Conservation (phyloP, 2,888 invertebrate genomes). For the Pristionchus arcanus region DNA sequence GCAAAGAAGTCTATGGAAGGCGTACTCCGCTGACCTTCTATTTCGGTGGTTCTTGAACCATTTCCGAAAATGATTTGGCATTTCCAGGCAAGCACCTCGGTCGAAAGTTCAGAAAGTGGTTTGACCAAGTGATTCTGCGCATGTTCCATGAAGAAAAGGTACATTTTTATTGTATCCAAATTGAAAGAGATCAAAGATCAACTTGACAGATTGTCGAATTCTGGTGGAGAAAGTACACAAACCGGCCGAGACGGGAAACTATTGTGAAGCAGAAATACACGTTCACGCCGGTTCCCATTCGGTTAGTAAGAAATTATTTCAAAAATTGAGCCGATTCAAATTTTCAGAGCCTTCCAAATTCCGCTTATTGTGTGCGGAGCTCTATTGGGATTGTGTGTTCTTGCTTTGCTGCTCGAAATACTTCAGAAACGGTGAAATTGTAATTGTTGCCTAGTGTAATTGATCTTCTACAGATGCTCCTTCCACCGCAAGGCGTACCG, state of each 20-base stretch:
- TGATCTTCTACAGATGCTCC: background rate
- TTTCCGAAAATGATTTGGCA: background rate
- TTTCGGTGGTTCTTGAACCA: background rate
- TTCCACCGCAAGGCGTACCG: background rate
- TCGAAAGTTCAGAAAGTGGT: background rate
- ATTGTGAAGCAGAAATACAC: background rate
- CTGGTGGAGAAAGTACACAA: conserved; percentile 1
- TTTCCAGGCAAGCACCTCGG: conserved; percentile 1
- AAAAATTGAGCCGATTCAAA: background rate
- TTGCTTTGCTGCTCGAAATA: background rate
- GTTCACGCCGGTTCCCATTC: background rate
- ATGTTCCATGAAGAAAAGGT: background rate
- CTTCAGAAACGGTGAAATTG: background rate
- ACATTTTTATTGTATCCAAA: background rate
- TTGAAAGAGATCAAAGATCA: background rate
- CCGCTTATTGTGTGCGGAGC: background rate
- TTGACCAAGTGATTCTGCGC: background rate
- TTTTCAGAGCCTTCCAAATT: background rate
- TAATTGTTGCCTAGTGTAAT: background rate
- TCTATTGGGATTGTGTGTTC: background rate
- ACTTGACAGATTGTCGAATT: background rate
- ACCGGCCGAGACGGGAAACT: background rate
- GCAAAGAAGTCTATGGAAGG: background rate
- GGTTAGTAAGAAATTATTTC: background rate
- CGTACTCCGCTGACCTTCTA: background rate